Conservation (phyloP, 1,140 invertebrate genomes). For the Bombus ignitus region DNA sequence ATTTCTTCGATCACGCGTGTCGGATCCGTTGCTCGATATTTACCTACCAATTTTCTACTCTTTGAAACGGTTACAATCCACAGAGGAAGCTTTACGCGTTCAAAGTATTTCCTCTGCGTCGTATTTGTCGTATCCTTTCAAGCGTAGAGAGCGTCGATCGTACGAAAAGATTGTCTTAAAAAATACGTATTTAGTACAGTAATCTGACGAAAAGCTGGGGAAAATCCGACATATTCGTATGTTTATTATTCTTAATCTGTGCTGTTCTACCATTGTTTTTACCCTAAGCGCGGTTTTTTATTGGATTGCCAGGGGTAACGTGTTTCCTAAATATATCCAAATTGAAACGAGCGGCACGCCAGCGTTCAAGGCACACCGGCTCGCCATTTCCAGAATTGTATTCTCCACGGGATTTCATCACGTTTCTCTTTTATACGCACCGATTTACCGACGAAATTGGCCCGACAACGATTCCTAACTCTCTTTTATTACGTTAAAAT, state of each 20-base stretch:
- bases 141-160: not conserved
- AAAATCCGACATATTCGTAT: not conserved
- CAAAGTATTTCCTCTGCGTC: not conserved
- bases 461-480: slow-evolving; percentile 34
- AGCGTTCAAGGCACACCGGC: not conserved
- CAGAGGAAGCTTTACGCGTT: not conserved
- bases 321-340: slow-evolving; percentile 39
- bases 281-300: not conserved
- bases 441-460: slow-evolving; percentile 49
- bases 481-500: not conserved
- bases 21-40: not conserved
- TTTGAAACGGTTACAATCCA: not conserved
- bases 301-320: not conserved
- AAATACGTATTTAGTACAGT: not conserved
- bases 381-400: slow-evolving; percentile 46
- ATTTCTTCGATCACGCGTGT: slow-evolving; percentile 12
- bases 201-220: not conserved
- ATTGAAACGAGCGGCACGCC: slow-evolving; percentile 43
- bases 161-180: not conserved
- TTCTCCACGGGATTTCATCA: slow-evolving; percentile 54
- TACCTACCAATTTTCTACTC: not conserved
- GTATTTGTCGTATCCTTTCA: not conserved
- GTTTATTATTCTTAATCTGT: not conserved
- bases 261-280: not conserved
- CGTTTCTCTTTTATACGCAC: slow-evolving; percentile 13